These are phyloP conservation scores for Leptinotarsa juncta DNA, from an alignment of 2,888 invertebrate species.

Conservation along the genomic window DNA sequence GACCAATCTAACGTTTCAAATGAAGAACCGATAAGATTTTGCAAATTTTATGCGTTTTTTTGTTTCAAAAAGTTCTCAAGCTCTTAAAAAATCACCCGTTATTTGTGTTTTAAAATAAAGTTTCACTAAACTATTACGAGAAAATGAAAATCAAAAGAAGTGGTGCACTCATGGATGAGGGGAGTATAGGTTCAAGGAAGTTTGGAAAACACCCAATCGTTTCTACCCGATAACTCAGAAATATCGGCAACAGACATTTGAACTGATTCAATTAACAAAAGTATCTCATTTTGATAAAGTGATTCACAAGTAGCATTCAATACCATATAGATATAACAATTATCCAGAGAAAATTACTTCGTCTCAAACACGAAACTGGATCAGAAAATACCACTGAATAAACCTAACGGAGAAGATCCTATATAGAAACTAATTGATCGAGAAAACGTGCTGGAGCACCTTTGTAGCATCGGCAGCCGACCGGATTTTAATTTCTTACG, in stretches of 20 bases:
- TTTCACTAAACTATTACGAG: too few relatives aligned
- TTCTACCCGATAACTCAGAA: too few relatives aligned
- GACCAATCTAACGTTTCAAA: too few relatives aligned
- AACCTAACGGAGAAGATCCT: conserved; percentile 4
- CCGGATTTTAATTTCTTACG: conserved; percentile 37
- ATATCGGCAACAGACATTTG: not conserved
- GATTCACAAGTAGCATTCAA: not conserved
- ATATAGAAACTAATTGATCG: conserved; percentile 36
- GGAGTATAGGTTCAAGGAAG: too few relatives aligned
- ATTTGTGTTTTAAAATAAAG: too few relatives aligned
- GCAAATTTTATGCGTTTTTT: too few relatives aligned
- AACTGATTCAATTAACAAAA: not conserved
- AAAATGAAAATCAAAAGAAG: too few relatives aligned
- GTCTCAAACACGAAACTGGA: not conserved
- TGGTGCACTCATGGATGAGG: too few relatives aligned
- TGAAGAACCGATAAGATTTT: too few relatives aligned
- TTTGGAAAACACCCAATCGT: too few relatives aligned
- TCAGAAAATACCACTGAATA: conserved; percentile 5
- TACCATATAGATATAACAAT: not conserved
- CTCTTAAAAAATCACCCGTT: too few relatives aligned
- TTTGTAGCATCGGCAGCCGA: conserved; percentile 33
- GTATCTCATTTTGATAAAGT: not conserved
- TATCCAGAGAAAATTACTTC: not conserved
- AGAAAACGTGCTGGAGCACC: conserved; percentile 36
- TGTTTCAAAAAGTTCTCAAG: too few relatives aligned